phyloP scores from a whole-genome alignment of 2,797 vertebrate species.

The Darevskia nairensis region DNA sequence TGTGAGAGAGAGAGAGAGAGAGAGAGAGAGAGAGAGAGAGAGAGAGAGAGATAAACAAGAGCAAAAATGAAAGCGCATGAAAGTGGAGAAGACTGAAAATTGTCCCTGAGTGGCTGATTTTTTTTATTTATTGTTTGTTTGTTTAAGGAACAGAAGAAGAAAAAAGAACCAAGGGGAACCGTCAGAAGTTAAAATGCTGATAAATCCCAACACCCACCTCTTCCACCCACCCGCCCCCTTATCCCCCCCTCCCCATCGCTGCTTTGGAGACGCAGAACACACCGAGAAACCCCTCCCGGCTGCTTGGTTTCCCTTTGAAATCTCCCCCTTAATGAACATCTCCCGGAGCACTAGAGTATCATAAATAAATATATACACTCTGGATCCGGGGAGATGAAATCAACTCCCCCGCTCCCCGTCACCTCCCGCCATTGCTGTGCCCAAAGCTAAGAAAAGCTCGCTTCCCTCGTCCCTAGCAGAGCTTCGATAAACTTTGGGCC shows the following conservation, averaged over 20 bases:
- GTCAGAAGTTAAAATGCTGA: constrained; percentile 2
- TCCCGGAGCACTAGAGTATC: constrained; percentile 24
- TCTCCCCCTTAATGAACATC: constrained; percentile 28
- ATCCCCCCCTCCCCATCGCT: not conserved
- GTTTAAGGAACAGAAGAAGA: not conserved
- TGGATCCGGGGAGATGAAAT: not conserved
- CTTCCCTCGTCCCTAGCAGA: not conserved
- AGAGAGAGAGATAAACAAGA: too few species aligned
- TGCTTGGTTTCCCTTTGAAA: constrained; percentile 63
- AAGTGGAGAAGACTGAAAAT: not conserved
- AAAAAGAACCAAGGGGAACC: not conserved
- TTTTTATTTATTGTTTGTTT: not conserved
- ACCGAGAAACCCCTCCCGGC: constrained; percentile 36
- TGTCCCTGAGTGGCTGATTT: not conserved
- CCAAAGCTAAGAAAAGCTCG: not conserved
- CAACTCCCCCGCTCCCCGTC: not conserved
- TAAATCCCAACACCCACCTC: constrained; percentile 55
- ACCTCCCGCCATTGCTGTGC: not conserved
- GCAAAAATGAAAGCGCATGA: not conserved
- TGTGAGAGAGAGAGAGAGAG: too few species aligned
- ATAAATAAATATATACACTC: constrained; percentile 30
- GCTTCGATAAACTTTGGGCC: not conserved
- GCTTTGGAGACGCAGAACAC: not conserved
- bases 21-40: too few species aligned
- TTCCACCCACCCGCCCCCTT: constrained; percentile 54